A percentile compares a stretch with the other conserved stretches of the same genome.
These are phyloP conservation scores for Leptoteleia sp. DNA, from an alignment of 1,140 invertebrate species.

Conservation along the genomic window DNA sequence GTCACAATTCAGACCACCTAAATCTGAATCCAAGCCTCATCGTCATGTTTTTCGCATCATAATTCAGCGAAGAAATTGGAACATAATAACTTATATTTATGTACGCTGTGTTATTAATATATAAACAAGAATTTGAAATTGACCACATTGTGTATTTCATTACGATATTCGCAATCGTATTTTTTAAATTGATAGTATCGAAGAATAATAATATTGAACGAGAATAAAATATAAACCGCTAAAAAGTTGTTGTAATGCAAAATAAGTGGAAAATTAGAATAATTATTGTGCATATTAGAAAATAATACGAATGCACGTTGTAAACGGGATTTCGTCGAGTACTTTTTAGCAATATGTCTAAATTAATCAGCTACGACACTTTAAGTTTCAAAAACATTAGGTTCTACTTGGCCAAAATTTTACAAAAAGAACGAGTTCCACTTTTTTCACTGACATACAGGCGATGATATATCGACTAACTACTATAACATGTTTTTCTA, in stretches of 20 bases:
- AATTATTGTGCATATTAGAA: no score
- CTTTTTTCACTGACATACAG: slow-evolving; percentile 26
- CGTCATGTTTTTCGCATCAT: slow-evolving; percentile 5
- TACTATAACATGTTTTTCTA: slow-evolving; percentile 92
- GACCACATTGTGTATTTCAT: not conserved
- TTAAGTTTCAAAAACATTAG: no score
- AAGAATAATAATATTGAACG: not conserved
- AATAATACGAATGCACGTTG: no score
- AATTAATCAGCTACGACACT: no score
- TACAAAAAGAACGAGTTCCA: no score
- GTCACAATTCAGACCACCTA: slow-evolving; percentile 17
- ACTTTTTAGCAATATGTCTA: no score
- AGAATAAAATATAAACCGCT: no score
- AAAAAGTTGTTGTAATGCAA: no score
- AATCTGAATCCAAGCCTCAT: slow-evolving; percentile 29
- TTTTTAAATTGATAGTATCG: not conserved
- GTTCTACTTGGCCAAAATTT: no score
- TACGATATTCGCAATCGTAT: not conserved
- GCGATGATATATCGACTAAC: slow-evolving; percentile 79
- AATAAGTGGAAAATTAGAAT: no score
- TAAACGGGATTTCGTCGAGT: no score
- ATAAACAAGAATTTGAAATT: not conserved
- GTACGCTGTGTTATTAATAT: no score
- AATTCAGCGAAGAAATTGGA: slow-evolving; percentile 22
- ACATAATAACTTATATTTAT: not conserved